Percentiles rank a stretch among this genome's conserved stretches.
phyloP scores from a whole-genome alignment of 2,113 vertebrate genomes.

The Nerophis lumbriciformis region DNA sequence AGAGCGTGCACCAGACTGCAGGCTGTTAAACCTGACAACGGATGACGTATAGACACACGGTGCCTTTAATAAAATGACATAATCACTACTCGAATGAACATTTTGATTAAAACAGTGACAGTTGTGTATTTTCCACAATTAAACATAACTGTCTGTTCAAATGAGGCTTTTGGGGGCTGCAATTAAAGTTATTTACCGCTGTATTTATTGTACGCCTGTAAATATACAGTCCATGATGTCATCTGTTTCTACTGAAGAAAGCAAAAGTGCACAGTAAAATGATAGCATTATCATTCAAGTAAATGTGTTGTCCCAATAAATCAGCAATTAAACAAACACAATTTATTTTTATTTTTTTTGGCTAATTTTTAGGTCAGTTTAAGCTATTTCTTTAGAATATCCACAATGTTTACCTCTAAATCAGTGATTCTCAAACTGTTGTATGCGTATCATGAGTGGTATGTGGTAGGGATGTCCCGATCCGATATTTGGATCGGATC shows the following conservation, averaged over 20 bases:
- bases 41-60: background rate
- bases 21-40: no score
- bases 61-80: slow-evolving; percentile 4
- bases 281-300: background rate
- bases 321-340: background rate
- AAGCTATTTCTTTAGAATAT: background rate
- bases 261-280: background rate
- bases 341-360: background rate
- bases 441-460: no score
- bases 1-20: no score
- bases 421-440: no score
- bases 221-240: background rate
- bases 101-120: slow-evolving; percentile 15
- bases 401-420: no score
- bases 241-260: background rate
- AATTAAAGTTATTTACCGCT: background rate
- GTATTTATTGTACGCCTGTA: background rate
- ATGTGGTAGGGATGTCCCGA: no score
- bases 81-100: no score
- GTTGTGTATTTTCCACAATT: background rate
- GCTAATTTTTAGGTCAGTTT: background rate
- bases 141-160: background rate
- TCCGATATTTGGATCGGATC: no score
- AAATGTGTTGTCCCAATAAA: background rate
- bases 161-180: background rate